Conservation (phyloP, 2,888 invertebrate species). For the Dasysyrphus albostriatus region DNA sequence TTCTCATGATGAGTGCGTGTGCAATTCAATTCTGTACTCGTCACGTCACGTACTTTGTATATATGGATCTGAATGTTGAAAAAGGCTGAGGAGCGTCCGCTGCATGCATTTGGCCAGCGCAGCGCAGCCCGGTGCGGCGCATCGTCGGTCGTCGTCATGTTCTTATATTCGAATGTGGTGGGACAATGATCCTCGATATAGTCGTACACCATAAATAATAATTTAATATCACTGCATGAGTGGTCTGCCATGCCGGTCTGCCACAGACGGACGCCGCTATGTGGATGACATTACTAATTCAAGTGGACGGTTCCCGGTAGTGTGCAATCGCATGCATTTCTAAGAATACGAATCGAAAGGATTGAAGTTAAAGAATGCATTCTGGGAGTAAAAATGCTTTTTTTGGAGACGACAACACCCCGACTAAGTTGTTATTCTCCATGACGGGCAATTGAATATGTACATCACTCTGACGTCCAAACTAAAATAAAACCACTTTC, state of each 20-base stretch:
- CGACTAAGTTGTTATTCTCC: constrained; percentile 40
- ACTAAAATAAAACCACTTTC: constrained; percentile 4
- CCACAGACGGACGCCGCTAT: constrained; percentile 53
- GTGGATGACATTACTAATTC: constrained; percentile 64
- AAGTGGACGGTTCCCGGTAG: constrained; percentile 63
- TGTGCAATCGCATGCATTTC: constrained; percentile 42
- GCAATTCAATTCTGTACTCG: constrained; percentile 45
- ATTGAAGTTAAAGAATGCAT: constrained; percentile 25
- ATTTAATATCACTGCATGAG: constrained; percentile 71
- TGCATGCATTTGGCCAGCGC: neutral
- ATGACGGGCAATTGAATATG: constrained; percentile 21
- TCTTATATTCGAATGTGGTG: constrained; percentile 22
- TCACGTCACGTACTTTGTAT: constrained; percentile 27
- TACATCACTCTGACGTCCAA: constrained; percentile 3
- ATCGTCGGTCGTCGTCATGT: neutral
- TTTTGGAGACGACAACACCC: constrained; percentile 34
- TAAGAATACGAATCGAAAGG: constrained; percentile 37
- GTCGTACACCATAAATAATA: constrained; percentile 63
- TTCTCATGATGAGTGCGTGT: constrained; percentile 44
- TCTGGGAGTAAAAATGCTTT: constrained; percentile 24
- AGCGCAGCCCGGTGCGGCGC: neutral
- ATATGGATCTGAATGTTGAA: constrained; percentile 36
- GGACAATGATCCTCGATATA: constrained; percentile 67
- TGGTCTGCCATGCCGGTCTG: constrained; percentile 57
- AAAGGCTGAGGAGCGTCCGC: constrained; percentile 35